These are phyloP conservation scores for Aplocera efformata DNA, from an alignment of 2,888 invertebrate species.

Conservation along the genomic window DNA sequence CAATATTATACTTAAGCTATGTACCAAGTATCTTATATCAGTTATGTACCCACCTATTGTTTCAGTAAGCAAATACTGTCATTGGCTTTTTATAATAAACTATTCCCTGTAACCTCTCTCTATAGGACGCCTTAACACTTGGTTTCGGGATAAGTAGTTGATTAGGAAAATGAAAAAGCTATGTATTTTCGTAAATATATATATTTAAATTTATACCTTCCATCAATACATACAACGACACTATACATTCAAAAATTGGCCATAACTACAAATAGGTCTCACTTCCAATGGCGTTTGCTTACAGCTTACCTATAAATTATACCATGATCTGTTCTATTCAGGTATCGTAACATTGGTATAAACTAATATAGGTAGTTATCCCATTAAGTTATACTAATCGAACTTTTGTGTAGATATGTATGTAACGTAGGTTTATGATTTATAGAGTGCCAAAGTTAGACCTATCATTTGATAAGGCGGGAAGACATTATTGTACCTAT, in stretches of 20 bases:
- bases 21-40: too few relatives aligned
- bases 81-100: too few relatives aligned
- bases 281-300: constrained; percentile 60
- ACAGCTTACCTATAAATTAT: constrained; percentile 29
- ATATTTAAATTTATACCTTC: constrained; percentile 81
- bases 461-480: constrained; percentile 52
- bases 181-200: constrained; percentile 77
- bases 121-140: too few relatives aligned
- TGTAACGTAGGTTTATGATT: constrained; percentile 16
- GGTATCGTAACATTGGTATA: constrained; percentile 5
- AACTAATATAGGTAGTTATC: constrained; percentile 2
- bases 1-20: too few relatives aligned
- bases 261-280: constrained; percentile 63
- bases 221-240: constrained; percentile 81
- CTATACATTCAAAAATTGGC: constrained; percentile 70
- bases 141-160: background rate
- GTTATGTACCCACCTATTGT: too few relatives aligned
- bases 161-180: constrained; percentile 42
- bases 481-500: constrained; percentile 62
- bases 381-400: too few relatives aligned
- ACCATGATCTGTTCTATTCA: constrained; percentile 17
- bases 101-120: too few relatives aligned
- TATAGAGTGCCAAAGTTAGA: constrained; percentile 36
- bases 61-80: too few relatives aligned
- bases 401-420: constrained; percentile 5